A percentile compares a stretch with the other conserved stretches of the same genome.
Conservation (phyloP, 1,140 invertebrate genomes). For the Condylostylus longicornis region DNA sequence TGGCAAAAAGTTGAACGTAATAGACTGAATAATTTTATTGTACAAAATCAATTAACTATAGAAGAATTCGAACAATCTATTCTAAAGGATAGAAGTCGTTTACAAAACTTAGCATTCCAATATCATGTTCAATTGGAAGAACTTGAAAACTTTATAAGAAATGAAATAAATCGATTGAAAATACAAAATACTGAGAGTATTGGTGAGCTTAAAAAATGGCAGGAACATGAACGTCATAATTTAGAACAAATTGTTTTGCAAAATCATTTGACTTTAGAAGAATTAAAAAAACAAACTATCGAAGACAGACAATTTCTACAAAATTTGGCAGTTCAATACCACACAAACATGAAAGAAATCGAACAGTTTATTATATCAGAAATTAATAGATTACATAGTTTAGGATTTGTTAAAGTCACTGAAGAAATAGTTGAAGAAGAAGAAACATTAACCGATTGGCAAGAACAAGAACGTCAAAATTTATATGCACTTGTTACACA, state of each 20-base stretch:
- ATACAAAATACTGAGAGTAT: too few species aligned
- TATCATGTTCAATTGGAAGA: constrained; percentile 25
- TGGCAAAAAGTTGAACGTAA: constrained; percentile 22
- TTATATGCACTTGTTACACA: constrained; percentile 26
- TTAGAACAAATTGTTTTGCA: constrained; percentile 21
- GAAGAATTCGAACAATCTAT: constrained; percentile 23
- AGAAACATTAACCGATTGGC: constrained; percentile 26
- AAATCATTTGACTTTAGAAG: constrained; percentile 24
- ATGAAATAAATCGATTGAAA: constrained; percentile 23
- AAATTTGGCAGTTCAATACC: constrained; percentile 24
- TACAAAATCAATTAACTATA: constrained; percentile 21
- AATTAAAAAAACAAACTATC: constrained; percentile 18
- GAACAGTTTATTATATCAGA: constrained; percentile 28
- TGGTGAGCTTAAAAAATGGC: constrained; percentile 25
- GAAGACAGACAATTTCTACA: constrained; percentile 25
- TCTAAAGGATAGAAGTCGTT: constrained; percentile 16
- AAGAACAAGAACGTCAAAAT: constrained; percentile 26
- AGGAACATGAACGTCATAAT: constrained; percentile 24
- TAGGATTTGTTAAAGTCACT: constrained; percentile 19
- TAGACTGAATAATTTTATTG: constrained; percentile 17
- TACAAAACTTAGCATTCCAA: constrained; percentile 19
- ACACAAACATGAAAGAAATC: constrained; percentile 27
- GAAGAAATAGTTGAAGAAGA: constrained; percentile 11
- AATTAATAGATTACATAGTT: constrained; percentile 19
- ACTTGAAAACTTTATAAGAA: constrained; percentile 25